These are phyloP conservation scores for Sarcophaga bullata DNA, from an alignment of 1,140 invertebrate species.

Conservation along the genomic window DNA sequence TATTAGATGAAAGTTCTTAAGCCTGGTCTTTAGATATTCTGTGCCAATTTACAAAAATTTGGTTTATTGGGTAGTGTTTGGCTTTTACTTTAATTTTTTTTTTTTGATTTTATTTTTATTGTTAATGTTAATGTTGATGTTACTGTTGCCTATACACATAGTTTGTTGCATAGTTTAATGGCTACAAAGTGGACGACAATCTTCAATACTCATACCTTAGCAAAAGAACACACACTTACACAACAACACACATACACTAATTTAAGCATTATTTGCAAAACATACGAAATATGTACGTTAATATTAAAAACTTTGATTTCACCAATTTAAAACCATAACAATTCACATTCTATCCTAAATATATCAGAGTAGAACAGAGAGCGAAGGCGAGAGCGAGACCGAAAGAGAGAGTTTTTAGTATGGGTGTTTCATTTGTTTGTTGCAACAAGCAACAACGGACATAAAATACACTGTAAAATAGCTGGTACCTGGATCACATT, in stretches of 20 bases:
- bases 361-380: background rate
- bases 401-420: background rate
- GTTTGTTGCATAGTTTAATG: slow-evolving; percentile 21
- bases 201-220: slow-evolving; percentile 1
- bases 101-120: background rate
- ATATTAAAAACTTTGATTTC: slow-evolving; percentile 33
- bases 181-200: slow-evolving; percentile 34
- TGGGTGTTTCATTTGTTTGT: background rate
- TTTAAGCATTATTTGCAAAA: too few species aligned
- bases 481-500: too few species aligned
- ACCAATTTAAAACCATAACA: slow-evolving; percentile 37
- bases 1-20: too few species aligned
- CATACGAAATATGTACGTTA: background rate
- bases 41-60: too few species aligned
- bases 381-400: too few species aligned
- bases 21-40: too few species aligned
- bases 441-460: too few species aligned
- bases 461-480: too few species aligned
- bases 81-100: background rate
- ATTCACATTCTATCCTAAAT: slow-evolving; percentile 36
- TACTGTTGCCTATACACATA: background rate
- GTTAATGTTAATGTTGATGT: slow-evolving; percentile 1
- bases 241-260: background rate
- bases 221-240: background rate
- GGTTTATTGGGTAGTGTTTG: too few species aligned